A percentile compares a stretch with the other conserved stretches of the same genome.
Evolutionary conservation across 2,888 invertebrate genomes (phyloP).

Genomic region (Aphodius granarius): DNA sequence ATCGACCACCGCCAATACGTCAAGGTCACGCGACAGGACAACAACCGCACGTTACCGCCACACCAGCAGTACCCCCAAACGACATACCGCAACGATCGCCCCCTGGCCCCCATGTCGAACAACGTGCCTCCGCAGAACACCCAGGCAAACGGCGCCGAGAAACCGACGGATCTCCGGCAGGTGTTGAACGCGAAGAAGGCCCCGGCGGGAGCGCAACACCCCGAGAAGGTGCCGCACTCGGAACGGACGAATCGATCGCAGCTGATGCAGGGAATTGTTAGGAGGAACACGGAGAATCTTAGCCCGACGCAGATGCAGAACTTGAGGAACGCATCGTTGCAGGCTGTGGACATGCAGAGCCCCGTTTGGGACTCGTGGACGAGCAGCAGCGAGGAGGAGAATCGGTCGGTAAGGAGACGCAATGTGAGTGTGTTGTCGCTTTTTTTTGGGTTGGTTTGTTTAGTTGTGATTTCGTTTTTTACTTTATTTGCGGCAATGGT

Average conservation of each 20-base stretch:
- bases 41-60: conserved; percentile 12
- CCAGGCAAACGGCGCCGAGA: conserved; percentile 3
- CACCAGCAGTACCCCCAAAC: background rate
- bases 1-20: conserved; percentile 47
- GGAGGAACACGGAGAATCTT: conserved; percentile 8
- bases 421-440: too few species aligned
- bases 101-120: background rate
- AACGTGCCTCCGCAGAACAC: conserved; percentile 8
- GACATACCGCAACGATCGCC: too few species aligned
- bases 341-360: conserved; percentile 17
- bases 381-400: conserved; percentile 12
- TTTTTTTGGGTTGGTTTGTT: too few species aligned
- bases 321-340: conserved; percentile 21
- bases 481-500: too few species aligned
- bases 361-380: conserved; percentile 25
- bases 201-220: background rate
- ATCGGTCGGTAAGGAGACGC: too few species aligned
- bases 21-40: too few species aligned
- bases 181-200: conserved; percentile 15
- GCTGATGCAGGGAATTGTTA: conserved; percentile 18
- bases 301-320: conserved; percentile 17
- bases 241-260: conserved; percentile 21
- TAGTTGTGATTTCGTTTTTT: too few species aligned
- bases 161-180: conserved; percentile 12
- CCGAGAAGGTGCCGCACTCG: conserved; percentile 20